These are phyloP conservation scores for Tachina fera DNA, from an alignment of 2,888 invertebrate species.

Conservation along the genomic window DNA sequence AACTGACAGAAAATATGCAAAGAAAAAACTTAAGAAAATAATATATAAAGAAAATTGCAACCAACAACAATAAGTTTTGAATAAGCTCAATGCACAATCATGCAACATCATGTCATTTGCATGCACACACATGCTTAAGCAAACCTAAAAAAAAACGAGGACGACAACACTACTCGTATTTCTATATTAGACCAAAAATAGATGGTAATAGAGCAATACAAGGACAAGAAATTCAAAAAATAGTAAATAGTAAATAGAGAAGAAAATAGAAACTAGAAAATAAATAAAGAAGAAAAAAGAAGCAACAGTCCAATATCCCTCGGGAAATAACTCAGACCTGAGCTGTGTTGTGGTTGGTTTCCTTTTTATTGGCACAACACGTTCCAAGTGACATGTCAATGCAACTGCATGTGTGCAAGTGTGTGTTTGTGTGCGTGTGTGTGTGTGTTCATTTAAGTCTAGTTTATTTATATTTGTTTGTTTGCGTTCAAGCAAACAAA, in stretches of 20 bases:
- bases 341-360: constrained; percentile 7
- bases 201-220: constrained; percentile 27
- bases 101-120: constrained; percentile 63
- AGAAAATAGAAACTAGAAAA: constrained; percentile 36
- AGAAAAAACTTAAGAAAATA: background rate
- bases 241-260: background rate
- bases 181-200: constrained; percentile 50
- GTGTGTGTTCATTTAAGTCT: background rate
- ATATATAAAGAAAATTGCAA: constrained; percentile 18
- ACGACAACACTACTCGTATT: background rate
- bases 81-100: constrained; percentile 65
- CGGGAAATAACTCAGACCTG: constrained; percentile 55
- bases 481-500: constrained; percentile 10
- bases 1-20: constrained; percentile 36
- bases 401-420: constrained; percentile 19
- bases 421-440: background rate
- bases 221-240: constrained; percentile 7
- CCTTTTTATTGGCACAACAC: constrained; percentile 51
- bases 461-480: constrained; percentile 8
- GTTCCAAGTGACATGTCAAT: constrained; percentile 60
- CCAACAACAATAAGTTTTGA: constrained; percentile 63
- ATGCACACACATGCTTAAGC: constrained; percentile 26
- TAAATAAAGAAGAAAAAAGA: constrained; percentile 36
- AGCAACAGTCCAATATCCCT: constrained; percentile 62
- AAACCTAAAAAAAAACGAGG: background rate